These are phyloP conservation scores for Emydoidea blandingii DNA, from an alignment of 2,797 vertebrate genomes.

Conservation along the genomic window DNA sequence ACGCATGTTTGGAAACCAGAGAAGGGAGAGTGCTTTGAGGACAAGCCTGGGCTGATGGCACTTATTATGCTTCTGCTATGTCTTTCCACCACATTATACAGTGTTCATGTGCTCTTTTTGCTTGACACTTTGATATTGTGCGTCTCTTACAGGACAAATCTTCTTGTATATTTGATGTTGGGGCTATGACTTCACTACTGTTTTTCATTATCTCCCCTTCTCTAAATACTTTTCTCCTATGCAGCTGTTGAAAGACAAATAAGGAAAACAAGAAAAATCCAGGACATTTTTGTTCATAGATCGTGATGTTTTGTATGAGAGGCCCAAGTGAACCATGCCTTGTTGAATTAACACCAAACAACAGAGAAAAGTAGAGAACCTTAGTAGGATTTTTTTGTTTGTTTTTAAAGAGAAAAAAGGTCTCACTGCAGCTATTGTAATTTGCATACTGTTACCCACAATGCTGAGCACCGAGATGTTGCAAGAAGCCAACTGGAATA, in stretches of 20 bases:
- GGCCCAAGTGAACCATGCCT: neutral
- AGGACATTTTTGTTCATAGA: neutral
- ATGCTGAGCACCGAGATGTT: fast-evolving
- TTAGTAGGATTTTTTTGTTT: neutral
- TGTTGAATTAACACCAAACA: neutral
- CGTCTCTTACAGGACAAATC: neutral
- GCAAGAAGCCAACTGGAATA: constrained; percentile 5
- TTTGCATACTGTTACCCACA: neutral
- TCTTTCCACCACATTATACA: neutral
- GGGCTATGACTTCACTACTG: neutral
- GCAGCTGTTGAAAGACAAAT: constrained; percentile 37
- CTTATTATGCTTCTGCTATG: neutral
- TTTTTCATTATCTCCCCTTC: neutral
- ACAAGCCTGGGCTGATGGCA: neutral
- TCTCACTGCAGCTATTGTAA: neutral
- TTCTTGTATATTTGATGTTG: constrained; percentile 58
- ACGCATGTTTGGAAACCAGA: neutral
- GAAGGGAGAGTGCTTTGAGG: neutral
- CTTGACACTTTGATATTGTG: neutral
- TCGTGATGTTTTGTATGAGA: neutral
- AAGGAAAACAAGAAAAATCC: neutral
- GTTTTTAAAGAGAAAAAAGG: neutral
- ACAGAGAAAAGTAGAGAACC: neutral
- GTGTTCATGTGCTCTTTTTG: neutral
- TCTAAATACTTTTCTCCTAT: neutral